Conservation (phyloP, 1,140 invertebrate species). For the Macrobrachium rosenbergii region DNA sequence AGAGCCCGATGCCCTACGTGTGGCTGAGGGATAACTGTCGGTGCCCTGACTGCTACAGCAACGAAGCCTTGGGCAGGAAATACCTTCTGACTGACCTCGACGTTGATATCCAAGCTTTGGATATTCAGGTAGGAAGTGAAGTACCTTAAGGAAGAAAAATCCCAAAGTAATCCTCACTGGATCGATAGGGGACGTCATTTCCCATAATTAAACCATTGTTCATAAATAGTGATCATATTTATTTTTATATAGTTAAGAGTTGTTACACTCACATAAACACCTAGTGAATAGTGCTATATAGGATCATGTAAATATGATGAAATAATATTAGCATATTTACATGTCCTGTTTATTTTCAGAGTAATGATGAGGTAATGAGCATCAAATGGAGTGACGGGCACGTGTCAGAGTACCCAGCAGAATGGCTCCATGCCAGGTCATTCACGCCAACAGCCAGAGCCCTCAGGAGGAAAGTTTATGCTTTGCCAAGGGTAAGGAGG, state of each 20-base stretch:
- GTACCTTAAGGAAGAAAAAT: too few species aligned
- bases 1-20: constrained; percentile 73
- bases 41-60: constrained; percentile 77
- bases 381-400: constrained; percentile 77
- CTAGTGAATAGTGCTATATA: too few species aligned
- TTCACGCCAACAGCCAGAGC: constrained; percentile 72
- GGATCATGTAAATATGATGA: too few species aligned
- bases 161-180: too few species aligned
- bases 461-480: constrained; percentile 41
- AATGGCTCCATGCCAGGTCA: constrained; percentile 76
- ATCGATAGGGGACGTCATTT: too few species aligned
- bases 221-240: too few species aligned
- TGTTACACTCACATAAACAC: too few species aligned
- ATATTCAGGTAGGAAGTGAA: constrained; percentile 58
- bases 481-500: not conserved
- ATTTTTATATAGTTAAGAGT: too few species aligned
- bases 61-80: constrained; percentile 75
- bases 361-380: constrained; percentile 45
- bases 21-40: constrained; percentile 81
- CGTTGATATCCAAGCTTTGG: constrained; percentile 71
- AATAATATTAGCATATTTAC: too few species aligned
- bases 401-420: constrained; percentile 71
- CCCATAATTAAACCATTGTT: not conserved
- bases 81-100: constrained; percentile 74
- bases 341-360: not conserved